Percentiles rank a stretch among this genome's conserved stretches.
Evolutionary conservation across 2,888 invertebrate genomes (phyloP).

Genomic region (Habroteleia sp.): DNA sequence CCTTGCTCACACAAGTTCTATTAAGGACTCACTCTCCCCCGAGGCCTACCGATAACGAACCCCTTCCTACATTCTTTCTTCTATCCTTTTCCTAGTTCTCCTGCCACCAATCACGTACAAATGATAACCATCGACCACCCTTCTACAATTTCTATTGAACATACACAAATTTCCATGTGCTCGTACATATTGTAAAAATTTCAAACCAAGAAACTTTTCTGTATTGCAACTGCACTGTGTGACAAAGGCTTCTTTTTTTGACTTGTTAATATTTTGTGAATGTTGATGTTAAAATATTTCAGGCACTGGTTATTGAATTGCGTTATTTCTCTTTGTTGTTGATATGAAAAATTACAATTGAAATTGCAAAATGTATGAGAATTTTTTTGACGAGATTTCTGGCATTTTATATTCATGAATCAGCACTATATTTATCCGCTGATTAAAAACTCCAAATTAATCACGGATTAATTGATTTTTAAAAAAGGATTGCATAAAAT

Average conservation of each 20-base stretch:
- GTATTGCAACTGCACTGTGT: slow-evolving; percentile 5
- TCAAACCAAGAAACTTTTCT: slow-evolving; percentile 36
- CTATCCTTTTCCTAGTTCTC: slow-evolving; percentile 58
- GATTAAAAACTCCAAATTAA: too few species aligned
- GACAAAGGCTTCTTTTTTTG: slow-evolving; percentile 11
- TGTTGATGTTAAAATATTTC: slow-evolving; percentile 5
- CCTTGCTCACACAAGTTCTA: slow-evolving; percentile 73
- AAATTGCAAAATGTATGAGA: too few species aligned
- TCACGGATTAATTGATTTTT: too few species aligned
- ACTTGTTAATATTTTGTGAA: slow-evolving; percentile 19
- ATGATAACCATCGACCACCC: slow-evolving; percentile 71
- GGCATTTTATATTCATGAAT: too few species aligned
- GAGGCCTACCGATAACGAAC: slow-evolving; percentile 75
- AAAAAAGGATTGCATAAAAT: too few species aligned
- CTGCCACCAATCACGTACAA: slow-evolving; percentile 69
- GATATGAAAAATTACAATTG: too few species aligned
- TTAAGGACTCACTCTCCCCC: slow-evolving; percentile 74
- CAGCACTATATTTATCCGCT: too few species aligned
- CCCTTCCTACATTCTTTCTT: slow-evolving; percentile 64
- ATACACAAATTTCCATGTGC: slow-evolving; percentile 54
- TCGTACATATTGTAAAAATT: slow-evolving; percentile 43
- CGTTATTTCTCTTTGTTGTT: background rate
- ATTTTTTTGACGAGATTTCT: too few species aligned
- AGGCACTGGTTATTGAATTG: background rate
- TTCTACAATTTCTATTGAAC: slow-evolving; percentile 57